Percentiles rank a stretch among this genome's conserved stretches.
These are phyloP conservation scores for Pteria penguin DNA, from an alignment of 2,888 invertebrate species.

Conservation along the genomic window DNA sequence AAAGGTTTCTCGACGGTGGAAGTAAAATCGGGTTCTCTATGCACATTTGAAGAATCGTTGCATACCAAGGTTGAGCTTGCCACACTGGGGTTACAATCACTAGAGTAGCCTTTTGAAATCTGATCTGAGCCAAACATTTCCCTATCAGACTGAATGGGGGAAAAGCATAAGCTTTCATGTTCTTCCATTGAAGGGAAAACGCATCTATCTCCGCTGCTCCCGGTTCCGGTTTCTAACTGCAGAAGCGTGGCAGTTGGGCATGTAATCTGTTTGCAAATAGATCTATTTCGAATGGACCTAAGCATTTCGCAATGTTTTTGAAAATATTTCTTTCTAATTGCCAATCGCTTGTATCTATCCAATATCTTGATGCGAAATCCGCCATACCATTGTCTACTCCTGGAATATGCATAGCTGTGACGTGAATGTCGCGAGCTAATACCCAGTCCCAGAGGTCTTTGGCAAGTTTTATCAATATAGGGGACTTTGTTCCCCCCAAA, in stretches of 20 bases:
- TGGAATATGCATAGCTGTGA: too few relatives aligned
- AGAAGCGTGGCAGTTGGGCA: conserved; percentile 4
- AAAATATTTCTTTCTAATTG: conserved; percentile 12
- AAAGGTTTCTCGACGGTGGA: conserved; percentile 1
- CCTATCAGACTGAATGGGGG: conserved; percentile 28
- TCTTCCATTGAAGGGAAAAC: background rate
- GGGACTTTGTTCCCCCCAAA: too few relatives aligned
- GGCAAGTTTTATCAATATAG: too few relatives aligned
- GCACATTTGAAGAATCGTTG: conserved; percentile 27
- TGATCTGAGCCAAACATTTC: background rate
- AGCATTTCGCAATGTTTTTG: background rate
- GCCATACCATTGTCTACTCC: too few relatives aligned
- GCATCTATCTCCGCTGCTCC: conserved; percentile 15
- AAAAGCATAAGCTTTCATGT: conserved; percentile 29
- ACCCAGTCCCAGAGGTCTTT: too few relatives aligned
- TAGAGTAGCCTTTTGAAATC: background rate
- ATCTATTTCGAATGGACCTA: conserved; percentile 22
- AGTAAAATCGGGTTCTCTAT: conserved; percentile 31
- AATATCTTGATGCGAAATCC: too few relatives aligned
- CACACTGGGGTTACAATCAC: conserved; percentile 26
- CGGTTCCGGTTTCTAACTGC: conserved; percentile 24
- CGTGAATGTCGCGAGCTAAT: too few relatives aligned
- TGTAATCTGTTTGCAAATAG: conserved; percentile 28
- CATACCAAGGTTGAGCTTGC: conserved; percentile 28
- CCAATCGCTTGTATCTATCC: too few relatives aligned